These are phyloP conservation scores for Gortyna flavago DNA, from an alignment of 2,888 invertebrate genomes.

Conservation along the genomic window DNA sequence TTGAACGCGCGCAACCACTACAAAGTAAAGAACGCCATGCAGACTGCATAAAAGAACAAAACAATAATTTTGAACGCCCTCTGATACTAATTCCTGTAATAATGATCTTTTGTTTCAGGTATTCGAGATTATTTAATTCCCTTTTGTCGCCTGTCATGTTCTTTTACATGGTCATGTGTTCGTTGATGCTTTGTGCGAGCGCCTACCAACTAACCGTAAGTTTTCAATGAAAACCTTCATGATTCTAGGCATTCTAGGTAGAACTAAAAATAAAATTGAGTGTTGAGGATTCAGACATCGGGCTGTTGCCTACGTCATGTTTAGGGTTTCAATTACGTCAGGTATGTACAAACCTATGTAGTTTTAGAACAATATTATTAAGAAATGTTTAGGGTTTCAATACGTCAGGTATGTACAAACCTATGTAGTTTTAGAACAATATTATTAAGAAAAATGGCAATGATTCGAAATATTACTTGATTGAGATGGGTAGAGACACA, in stretches of 20 bases:
- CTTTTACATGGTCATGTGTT: slow-evolving; percentile 82
- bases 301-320: not conserved
- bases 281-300: not conserved
- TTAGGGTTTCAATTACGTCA: not conserved
- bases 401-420: no score
- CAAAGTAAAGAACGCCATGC: slow-evolving; percentile 33
- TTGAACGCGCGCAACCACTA: slow-evolving; percentile 56
- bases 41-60: slow-evolving; percentile 57
- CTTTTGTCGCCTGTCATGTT: slow-evolving; percentile 86
- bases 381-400: not conserved
- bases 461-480: not conserved
- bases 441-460: not conserved
- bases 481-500: not conserved
- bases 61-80: slow-evolving; percentile 61
- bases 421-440: not conserved
- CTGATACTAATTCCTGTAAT: slow-evolving; percentile 36
- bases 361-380: not conserved
- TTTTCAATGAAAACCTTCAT: slow-evolving; percentile 7
- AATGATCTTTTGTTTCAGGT: slow-evolving; percentile 68
- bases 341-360: no score
- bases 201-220: slow-evolving; percentile 84
- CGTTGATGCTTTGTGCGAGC: slow-evolving; percentile 83
- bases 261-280: slow-evolving; percentile 8
- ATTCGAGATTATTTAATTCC: slow-evolving; percentile 82
- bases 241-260: not conserved